Evolutionary conservation across 2,113 vertebrate genomes (phyloP).

Genomic region (Cromileptes altivelis): DNA sequence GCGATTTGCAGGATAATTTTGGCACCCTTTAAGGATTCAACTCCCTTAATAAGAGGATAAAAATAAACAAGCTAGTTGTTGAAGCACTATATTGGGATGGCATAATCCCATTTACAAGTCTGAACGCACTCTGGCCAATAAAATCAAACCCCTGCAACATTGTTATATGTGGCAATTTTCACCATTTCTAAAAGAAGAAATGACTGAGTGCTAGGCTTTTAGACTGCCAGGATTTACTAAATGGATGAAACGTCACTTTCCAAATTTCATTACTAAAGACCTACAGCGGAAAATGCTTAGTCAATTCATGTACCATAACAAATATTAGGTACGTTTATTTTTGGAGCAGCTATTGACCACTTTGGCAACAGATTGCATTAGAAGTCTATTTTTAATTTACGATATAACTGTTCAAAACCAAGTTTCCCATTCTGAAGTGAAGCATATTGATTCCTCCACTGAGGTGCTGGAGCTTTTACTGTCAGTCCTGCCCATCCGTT

Average conservation of each 20-base stretch:
- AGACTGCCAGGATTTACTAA: constrained; percentile 79
- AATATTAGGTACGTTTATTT: constrained; percentile 75
- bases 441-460: constrained; percentile 59
- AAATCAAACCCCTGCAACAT: constrained; percentile 77
- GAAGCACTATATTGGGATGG: constrained; percentile 86
- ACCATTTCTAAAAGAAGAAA: constrained; percentile 85
- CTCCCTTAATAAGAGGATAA: constrained; percentile 87
- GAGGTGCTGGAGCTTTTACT: constrained; percentile 33
- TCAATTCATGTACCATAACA: constrained; percentile 78
- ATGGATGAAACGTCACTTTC: constrained; percentile 83
- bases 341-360: constrained; percentile 58
- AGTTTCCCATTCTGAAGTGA: constrained; percentile 62
- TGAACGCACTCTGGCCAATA: constrained; percentile 79
- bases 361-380: constrained; percentile 70
- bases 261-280: constrained; percentile 84
- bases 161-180: constrained; percentile 83
- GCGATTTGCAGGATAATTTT: constrained; percentile 87
- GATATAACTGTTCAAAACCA: constrained; percentile 67
- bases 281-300: constrained; percentile 67
- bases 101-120: constrained; percentile 88
- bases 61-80: constrained; percentile 87
- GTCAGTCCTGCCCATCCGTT: constrained; percentile 25
- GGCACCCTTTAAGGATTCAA: constrained; percentile 86
- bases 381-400: constrained; percentile 71
- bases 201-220: constrained; percentile 79